Conservation (phyloP, 2,797 vertebrate genomes). For the Melanotaenia maccullochi region DNA sequence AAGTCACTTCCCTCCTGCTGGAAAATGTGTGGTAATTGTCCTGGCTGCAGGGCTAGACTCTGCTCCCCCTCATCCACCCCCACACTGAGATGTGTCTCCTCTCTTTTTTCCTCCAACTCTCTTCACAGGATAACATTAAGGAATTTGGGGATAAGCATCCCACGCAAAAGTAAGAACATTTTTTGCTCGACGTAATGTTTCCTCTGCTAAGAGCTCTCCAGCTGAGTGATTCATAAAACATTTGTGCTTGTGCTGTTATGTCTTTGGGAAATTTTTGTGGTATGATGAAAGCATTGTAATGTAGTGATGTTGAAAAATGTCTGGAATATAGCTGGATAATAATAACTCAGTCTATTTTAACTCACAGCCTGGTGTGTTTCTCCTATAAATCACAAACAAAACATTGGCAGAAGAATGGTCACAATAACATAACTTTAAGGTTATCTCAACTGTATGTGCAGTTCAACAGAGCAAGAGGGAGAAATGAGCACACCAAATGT, state of each 20-base stretch:
- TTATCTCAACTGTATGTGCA: constrained; percentile 63
- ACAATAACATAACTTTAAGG: constrained; percentile 45
- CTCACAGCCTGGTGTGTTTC: constrained; percentile 19
- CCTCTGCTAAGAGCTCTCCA: constrained; percentile 72
- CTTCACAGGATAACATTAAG: constrained; percentile 94
- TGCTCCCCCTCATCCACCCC: constrained; percentile 64
- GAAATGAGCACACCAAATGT: constrained; percentile 84
- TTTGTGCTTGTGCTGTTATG: constrained; percentile 70
- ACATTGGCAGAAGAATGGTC: constrained; percentile 49
- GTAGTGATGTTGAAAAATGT: constrained; percentile 44
- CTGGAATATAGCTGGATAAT: constrained; percentile 52
- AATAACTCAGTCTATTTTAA: constrained; percentile 68
- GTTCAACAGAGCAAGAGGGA: constrained; percentile 84
- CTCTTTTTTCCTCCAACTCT: constrained; percentile 78
- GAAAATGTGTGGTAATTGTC: constrained; percentile 87
- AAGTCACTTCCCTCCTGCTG: constrained; percentile 85
- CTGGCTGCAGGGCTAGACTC: constrained; percentile 80
- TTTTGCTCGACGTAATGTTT: constrained; percentile 75
- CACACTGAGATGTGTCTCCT: constrained; percentile 71
- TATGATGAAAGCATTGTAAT: constrained; percentile 63
- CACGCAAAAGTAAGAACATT: constrained; percentile 91
- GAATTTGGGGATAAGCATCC: constrained; percentile 96
- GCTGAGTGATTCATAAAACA: constrained; percentile 72
- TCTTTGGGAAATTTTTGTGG: constrained; percentile 67
- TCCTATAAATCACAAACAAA: constrained; percentile 32